Evolutionary conservation across 2,113 vertebrate species (phyloP), one percentile per base, ranked within the genome.

Genomic region (Paramormyrops kingsleyae): DNA sequence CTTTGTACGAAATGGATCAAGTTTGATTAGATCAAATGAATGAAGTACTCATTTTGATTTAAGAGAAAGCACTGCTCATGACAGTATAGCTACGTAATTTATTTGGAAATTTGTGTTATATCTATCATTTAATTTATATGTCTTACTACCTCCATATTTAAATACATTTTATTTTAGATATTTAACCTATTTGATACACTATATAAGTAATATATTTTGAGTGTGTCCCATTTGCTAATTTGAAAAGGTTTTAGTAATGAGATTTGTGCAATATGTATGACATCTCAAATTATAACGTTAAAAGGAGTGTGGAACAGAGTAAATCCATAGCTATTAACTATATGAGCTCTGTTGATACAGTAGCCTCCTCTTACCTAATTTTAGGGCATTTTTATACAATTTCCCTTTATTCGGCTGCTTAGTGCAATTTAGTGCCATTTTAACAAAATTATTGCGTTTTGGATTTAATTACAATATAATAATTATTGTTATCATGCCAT

Each of bases 101-200:
- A 90, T 91, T 88, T 46, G 52, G 80, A 46, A 89, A 35, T 31
- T 31, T 62, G 39, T 27, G 77, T 85, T 46, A 31, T 59, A 88
- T 56, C 15, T 59, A 88, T 56, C 15, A 88, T 66, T 66, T 90
- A 46, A 88, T 89, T 89, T 91, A 59, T 74, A 70, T 44, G 59
- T 91, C 53, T 87, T 90, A 89, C 91, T 93, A 92, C 92, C 93
- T 91, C 91, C 90, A 52, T 53, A 59, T 87, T 77, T 80, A 10
- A 66, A 90, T 83, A 56, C n/a, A 62, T 52, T 88, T 90, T 88
- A 88, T 90, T 91, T 89, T 89, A 59, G 52, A 92, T 88, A 92
- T 92, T 91, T 92, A 93, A 91, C 92, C 86, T 84, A 90, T 92
- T 88, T 90, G 88, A n/a, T 91, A 74, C 87, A 87, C 87, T 49